These are phyloP conservation scores for Danio tinwini DNA, from an alignment of 2,797 vertebrate genomes.

Conservation along the genomic window DNA sequence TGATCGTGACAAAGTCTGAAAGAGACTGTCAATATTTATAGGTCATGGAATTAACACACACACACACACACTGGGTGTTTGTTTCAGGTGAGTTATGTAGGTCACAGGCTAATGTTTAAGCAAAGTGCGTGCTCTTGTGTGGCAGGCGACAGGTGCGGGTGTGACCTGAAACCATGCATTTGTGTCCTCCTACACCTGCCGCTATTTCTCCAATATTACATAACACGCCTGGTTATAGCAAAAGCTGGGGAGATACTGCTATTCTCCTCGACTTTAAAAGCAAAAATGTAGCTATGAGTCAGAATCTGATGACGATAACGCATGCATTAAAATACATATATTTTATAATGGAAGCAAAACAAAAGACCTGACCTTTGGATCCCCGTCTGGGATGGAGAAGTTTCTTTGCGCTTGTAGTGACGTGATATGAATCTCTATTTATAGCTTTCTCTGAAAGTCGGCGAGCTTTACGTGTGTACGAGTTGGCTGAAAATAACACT, in stretches of 20 bases:
- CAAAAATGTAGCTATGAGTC: background rate
- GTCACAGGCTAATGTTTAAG: conserved; percentile 62
- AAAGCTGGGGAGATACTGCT: background rate
- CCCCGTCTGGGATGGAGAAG: background rate
- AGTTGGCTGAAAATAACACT: conserved; percentile 20
- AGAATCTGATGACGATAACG: conserved; percentile 6
- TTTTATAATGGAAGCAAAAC: background rate
- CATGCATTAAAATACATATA: background rate
- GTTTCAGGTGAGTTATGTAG: conserved; percentile 58
- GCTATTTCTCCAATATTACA: background rate
- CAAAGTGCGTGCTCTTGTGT: conserved; percentile 33
- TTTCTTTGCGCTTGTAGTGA: conserved; percentile 1
- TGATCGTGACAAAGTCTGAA: conserved; percentile 37
- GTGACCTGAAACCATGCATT: conserved; percentile 48
- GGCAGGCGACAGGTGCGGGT: conserved; percentile 54
- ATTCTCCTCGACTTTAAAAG: conserved; percentile 2
- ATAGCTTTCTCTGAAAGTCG: conserved; percentile 54
- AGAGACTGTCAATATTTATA: conserved; percentile 17
- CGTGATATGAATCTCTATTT: conserved; percentile 53
- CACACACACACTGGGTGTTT: conserved; percentile 31
- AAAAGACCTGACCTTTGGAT: conserved; percentile 17
- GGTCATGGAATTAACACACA: background rate
- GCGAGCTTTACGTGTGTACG: background rate
- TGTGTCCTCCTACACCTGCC: background rate
- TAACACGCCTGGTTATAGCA: background rate